These are phyloP conservation scores for Paratilapia polleni DNA, from an alignment of 2,113 vertebrate genomes.

Conservation along the genomic window DNA sequence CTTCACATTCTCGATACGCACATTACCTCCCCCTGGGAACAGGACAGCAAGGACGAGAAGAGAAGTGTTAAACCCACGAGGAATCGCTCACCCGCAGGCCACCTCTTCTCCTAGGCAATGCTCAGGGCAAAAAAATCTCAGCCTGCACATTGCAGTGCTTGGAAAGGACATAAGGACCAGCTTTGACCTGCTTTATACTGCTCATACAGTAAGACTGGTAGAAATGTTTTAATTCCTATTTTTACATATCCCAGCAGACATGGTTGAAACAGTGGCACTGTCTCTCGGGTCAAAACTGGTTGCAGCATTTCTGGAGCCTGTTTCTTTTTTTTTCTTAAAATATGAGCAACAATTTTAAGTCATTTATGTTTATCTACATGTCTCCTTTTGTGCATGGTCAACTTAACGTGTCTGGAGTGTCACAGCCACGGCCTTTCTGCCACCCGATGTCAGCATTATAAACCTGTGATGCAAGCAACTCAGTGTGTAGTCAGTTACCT, in stretches of 20 bases:
- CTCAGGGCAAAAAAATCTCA: conserved; percentile 6
- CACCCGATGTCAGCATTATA: too few species aligned
- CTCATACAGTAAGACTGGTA: neutral
- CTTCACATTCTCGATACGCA: conserved; percentile 93
- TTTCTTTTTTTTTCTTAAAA: neutral
- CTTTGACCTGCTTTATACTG: neutral
- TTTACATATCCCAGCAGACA: neutral
- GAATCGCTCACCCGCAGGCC: neutral
- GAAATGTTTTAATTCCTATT: neutral
- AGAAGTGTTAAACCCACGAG: conserved; percentile 4
- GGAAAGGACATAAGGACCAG: neutral
- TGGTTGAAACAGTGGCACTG: neutral
- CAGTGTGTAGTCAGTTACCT: too few species aligned
- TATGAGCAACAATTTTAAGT: neutral
- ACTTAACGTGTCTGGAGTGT: too few species aligned
- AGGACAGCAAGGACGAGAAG: conserved; percentile 7
- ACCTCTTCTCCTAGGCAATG: neutral
- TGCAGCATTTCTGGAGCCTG: neutral
- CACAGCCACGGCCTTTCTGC: too few species aligned
- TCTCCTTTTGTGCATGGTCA: neutral
- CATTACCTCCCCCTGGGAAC: conserved; percentile 86
- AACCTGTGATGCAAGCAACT: too few species aligned
- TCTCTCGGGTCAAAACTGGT: neutral
- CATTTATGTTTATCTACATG: neutral
- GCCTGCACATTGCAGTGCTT: neutral